Evolutionary conservation across 2,888 invertebrate species (phyloP).

Genomic region (Syritta pipiens): DNA sequence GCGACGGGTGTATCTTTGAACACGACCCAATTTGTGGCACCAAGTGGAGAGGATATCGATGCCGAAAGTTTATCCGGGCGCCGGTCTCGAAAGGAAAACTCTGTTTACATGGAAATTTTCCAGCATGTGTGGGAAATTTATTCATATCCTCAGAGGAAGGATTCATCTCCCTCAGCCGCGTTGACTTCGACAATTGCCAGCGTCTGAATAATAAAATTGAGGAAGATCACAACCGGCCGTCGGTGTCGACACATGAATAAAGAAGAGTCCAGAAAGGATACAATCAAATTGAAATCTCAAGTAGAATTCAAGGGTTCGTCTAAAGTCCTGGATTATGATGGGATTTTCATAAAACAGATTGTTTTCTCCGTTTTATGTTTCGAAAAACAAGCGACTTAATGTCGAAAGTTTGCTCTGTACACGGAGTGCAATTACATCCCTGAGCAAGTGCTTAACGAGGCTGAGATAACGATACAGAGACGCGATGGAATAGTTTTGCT

Average conservation of each 20-base stretch:
- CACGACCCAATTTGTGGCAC: conserved; percentile 21
- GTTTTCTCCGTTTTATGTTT: no score
- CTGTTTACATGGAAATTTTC: background rate
- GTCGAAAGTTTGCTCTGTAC: no score
- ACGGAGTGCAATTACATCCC: conserved; percentile 35
- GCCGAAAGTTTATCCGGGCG: background rate
- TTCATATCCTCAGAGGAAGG: background rate
- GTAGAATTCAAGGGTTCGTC: no score
- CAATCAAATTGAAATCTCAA: no score
- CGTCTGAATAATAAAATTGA: no score
- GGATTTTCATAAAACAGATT: no score
- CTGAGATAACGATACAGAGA: conserved; percentile 14
- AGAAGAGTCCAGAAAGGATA: no score
- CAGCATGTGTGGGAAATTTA: background rate
- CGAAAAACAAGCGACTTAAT: no score
- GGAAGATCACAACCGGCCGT: no score
- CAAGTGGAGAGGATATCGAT: conserved; percentile 15
- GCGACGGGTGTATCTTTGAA: background rate
- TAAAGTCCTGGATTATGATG: no score
- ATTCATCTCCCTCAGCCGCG: background rate
- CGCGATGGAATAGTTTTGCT: conserved; percentile 23
- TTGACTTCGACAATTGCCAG: background rate
- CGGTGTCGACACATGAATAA: no score
- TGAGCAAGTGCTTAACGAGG: conserved; percentile 33
- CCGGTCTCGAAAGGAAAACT: background rate